Conservation (phyloP, 2,797 vertebrate species). For the Alauda arvensis region DNA sequence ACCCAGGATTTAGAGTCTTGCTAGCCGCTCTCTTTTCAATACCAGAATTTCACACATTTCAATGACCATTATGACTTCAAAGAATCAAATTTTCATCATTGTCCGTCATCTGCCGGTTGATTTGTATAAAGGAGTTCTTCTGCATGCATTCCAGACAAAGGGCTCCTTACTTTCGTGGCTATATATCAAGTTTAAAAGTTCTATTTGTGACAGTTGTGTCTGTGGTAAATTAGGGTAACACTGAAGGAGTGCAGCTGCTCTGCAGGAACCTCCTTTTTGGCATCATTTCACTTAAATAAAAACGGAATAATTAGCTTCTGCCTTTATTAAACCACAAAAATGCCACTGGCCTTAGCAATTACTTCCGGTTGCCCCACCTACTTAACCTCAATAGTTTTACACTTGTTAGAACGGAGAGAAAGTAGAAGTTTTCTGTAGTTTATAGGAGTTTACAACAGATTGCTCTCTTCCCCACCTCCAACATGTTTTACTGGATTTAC, state of each 20-base stretch:
- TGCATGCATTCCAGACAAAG: conserved; percentile 87
- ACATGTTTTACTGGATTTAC: conserved; percentile 13
- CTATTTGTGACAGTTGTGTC: conserved; percentile 81
- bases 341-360: conserved; percentile 83
- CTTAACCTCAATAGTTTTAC: conserved; percentile 87
- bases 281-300: conserved; percentile 77
- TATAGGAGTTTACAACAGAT: conserved; percentile 30
- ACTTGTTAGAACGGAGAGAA: conserved; percentile 72
- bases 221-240: conserved; percentile 81
- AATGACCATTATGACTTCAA: conserved; percentile 98
- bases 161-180: conserved; percentile 73
- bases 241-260: conserved; percentile 78
- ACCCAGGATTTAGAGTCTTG: conserved; percentile 88
- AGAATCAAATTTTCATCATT: conserved; percentile 98
- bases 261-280: conserved; percentile 74
- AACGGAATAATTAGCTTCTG: conserved; percentile 77
- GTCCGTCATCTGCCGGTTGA: conserved; percentile 90
- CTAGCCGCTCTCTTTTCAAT: conserved; percentile 89
- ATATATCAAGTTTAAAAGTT: conserved; percentile 78
- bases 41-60: conserved; percentile 96
- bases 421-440: conserved; percentile 47
- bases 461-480: conserved; percentile 4
- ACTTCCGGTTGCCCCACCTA: conserved; percentile 89
- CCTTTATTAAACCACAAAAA: conserved; percentile 82
- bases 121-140: conserved; percentile 90